Conservation (phyloP, 2,888 invertebrate species). For the Drosophila melanosoma region DNA sequence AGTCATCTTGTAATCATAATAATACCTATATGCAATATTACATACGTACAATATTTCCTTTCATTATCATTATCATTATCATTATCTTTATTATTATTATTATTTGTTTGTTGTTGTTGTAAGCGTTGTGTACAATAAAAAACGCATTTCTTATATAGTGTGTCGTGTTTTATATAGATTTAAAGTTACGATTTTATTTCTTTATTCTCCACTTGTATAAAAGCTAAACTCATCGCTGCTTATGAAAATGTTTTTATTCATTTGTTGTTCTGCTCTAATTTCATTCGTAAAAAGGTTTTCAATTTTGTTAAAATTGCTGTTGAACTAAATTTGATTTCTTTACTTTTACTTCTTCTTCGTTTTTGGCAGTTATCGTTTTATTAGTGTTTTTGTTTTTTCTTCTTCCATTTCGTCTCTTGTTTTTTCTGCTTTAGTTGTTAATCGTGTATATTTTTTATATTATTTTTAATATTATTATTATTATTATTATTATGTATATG, state of each 20-base stretch:
- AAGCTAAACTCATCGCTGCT: slow-evolving; percentile 73
- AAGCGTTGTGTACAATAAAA: slow-evolving; percentile 66
- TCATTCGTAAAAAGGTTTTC: slow-evolving; percentile 50
- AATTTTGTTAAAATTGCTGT: slow-evolving; percentile 48
- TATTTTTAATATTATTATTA: slow-evolving; percentile 25
- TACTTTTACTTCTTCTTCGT: slow-evolving; percentile 29
- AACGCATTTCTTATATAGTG: slow-evolving; percentile 79
- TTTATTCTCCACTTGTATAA: slow-evolving; percentile 53
- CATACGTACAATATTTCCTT: slow-evolving; percentile 64
- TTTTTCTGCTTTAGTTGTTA: slow-evolving; percentile 27
- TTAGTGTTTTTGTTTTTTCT: slow-evolving; percentile 53
- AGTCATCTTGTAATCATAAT: slow-evolving; percentile 78
- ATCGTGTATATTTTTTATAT: slow-evolving; percentile 23
- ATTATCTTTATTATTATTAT: slow-evolving; percentile 23
- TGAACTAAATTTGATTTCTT: slow-evolving; percentile 64
- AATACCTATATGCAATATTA: slow-evolving; percentile 70
- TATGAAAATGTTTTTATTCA: slow-evolving; percentile 56
- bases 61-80: slow-evolving; percentile 6
- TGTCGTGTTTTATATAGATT: slow-evolving; percentile 70
- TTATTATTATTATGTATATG: slow-evolving; percentile 67
- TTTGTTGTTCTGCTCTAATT: slow-evolving; percentile 3
- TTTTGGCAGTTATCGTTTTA: slow-evolving; percentile 76
- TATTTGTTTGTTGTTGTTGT: slow-evolving; percentile 48
- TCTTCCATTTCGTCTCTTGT: slow-evolving; percentile 13
- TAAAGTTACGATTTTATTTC: slow-evolving; percentile 36